Conservation (phyloP, 2,797 vertebrate genomes). For the Lepidocolaptes lacrymiger region DNA sequence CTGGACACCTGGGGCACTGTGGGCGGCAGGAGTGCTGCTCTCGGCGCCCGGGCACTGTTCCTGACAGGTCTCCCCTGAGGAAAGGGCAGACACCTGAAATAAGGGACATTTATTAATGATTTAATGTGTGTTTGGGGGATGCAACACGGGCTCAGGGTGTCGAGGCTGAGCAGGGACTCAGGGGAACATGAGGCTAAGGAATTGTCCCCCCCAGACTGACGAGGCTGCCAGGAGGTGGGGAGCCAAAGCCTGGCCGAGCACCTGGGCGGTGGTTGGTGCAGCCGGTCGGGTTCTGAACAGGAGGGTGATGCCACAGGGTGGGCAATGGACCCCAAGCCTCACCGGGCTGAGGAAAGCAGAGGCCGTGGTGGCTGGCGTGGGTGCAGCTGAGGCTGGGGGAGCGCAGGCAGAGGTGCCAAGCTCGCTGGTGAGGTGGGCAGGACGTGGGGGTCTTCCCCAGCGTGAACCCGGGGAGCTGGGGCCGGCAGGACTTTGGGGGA, state of each 20-base stretch:
- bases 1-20: not conserved
- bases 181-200: rapidly evolving
- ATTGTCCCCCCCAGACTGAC: not conserved
- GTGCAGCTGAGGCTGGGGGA: not conserved
- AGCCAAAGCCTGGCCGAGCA: not conserved
- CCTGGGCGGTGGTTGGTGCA: not conserved
- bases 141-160: no score
- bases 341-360: not conserved
- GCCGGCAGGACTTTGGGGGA: rapidly evolving
- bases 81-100: not conserved
- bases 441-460: not conserved
- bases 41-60: not conserved
- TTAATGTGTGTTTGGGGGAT: not conserved
- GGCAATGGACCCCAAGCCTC: not conserved
- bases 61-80: not conserved
- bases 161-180: rapidly evolving
- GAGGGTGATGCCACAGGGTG: rapidly evolving
- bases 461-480: not conserved
- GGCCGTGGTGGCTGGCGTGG: not conserved
- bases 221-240: not conserved
- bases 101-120: not conserved
- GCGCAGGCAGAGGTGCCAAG: rapidly evolving
- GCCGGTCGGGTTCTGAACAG: not conserved
- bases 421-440: not conserved
- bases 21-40: not conserved